A percentile compares a stretch with the other conserved stretches of the same genome.
These are phyloP conservation scores for Anthopleura sola DNA, from an alignment of 64 coral and sea anemone species.

Conservation along the genomic window DNA sequence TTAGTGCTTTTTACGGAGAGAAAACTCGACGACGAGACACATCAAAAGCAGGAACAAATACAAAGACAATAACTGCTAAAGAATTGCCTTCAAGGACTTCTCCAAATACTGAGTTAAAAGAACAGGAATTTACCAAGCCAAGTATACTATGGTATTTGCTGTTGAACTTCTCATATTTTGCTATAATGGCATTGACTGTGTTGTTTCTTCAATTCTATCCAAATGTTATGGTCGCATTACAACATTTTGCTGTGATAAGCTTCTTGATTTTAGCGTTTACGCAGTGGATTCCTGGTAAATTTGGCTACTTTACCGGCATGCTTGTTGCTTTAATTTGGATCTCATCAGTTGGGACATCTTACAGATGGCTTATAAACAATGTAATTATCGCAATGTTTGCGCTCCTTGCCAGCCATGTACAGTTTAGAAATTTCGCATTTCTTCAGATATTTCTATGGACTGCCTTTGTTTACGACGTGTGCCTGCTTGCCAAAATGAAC, in stretches of 20 bases:
- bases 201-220: constrained; percentile 71
- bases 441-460: constrained; percentile 98
- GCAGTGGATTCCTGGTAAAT: constrained; percentile 61
- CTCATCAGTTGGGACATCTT: constrained; percentile 57
- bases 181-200: constrained; percentile 66
- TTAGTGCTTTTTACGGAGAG: constrained; percentile 81
- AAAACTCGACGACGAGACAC: constrained; percentile 29
- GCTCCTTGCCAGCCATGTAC: constrained; percentile 76
- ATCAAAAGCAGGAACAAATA: too few species aligned
- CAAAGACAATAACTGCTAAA: not conserved
- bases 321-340: constrained; percentile 59
- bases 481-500: constrained; percentile 70
- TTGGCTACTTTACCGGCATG: constrained; percentile 58
- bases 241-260: constrained; percentile 70
- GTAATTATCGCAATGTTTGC: constrained; percentile 88
- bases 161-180: constrained; percentile 71
- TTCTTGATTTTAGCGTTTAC: constrained; percentile 77
- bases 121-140: constrained; percentile 16
- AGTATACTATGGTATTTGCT: constrained; percentile 49
- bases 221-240: constrained; percentile 54
- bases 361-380: constrained; percentile 91
- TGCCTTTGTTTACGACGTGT: constrained; percentile 89
- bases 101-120: not conserved
- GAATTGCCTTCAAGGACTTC: not conserved
- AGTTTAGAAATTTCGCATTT: constrained; percentile 91